Evolutionary conservation across 2,888 invertebrate species (phyloP).

Genomic region (Nomada ferruginata): DNA sequence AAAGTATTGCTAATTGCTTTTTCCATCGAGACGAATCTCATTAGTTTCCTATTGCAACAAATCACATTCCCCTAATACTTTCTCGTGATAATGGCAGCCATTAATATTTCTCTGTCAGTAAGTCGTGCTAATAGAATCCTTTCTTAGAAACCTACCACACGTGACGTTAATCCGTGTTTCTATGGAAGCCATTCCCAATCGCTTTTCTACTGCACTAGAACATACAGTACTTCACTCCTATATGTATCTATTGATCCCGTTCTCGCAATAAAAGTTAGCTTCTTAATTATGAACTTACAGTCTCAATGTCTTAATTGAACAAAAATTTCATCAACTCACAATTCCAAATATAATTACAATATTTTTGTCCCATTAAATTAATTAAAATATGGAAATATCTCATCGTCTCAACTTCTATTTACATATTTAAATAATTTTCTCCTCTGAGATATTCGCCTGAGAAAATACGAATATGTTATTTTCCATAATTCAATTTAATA

Average conservation of each 20-base stretch:
- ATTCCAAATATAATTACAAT: no score
- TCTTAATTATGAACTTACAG: no score
- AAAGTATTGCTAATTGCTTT: conserved; percentile 19
- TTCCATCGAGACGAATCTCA: conserved; percentile 16
- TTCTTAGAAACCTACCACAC: conserved; percentile 34
- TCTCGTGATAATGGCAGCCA: conserved; percentile 21
- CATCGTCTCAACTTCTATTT: no score
- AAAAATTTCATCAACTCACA: no score
- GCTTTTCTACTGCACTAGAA: conserved; percentile 2
- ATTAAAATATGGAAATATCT: no score
- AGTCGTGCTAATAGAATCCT: conserved; percentile 36
- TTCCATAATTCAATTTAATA: neutral
- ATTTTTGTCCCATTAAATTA: no score
- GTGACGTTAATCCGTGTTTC: conserved; percentile 30
- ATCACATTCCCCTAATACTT: conserved; percentile 7
- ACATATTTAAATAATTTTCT: no score
- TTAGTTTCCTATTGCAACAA: conserved; percentile 21
- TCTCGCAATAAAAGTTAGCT: conserved; percentile 2
- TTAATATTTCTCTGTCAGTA: conserved; percentile 34
- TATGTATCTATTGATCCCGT: conserved; percentile 4
- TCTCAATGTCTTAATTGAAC: no score
- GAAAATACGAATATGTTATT: no score
- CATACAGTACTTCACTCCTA: conserved; percentile 2
- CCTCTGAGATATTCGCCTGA: no score
- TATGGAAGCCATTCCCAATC: conserved; percentile 31